Conservation (phyloP, 1,140 invertebrate genomes). For the Zaprionus taronus region DNA sequence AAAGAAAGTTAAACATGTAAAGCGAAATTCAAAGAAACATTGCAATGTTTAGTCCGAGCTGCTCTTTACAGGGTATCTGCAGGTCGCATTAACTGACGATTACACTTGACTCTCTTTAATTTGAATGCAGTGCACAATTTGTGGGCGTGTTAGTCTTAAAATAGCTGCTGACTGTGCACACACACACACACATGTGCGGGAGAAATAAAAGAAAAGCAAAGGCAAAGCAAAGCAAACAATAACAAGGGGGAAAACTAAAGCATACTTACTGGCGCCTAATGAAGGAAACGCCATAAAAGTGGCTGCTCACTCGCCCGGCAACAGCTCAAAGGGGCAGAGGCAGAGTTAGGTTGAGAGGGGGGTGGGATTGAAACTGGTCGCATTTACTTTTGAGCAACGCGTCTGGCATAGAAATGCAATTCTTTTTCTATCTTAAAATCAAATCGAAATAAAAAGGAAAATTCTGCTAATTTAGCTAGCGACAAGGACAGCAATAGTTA, state of each 20-base stretch:
- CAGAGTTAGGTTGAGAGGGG: background rate
- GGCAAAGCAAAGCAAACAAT: conserved; percentile 37
- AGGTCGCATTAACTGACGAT: too few species aligned
- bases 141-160: conserved; percentile 40
- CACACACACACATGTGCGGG: conserved; percentile 33
- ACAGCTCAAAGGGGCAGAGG: conserved; percentile 9
- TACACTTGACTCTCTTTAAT: conserved; percentile 39
- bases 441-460: conserved; percentile 11
- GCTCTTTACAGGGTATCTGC: conserved; percentile 7
- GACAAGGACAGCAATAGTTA: background rate
- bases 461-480: conserved; percentile 33
- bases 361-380: conserved; percentile 6
- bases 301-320: conserved; percentile 15
- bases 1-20: too few species aligned
- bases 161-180: conserved; percentile 47
- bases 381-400: conserved; percentile 30
- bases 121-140: conserved; percentile 55
- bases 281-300: conserved; percentile 65
- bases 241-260: conserved; percentile 43
- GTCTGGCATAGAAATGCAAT: conserved; percentile 51
- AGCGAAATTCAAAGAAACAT: background rate
- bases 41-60: background rate
- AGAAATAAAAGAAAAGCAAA: conserved; percentile 17
- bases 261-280: conserved; percentile 59
- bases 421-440: conserved; percentile 21